Evolutionary conservation across 2,113 vertebrate species (phyloP).

Genomic region (Crotophaga sulcirostris): DNA sequence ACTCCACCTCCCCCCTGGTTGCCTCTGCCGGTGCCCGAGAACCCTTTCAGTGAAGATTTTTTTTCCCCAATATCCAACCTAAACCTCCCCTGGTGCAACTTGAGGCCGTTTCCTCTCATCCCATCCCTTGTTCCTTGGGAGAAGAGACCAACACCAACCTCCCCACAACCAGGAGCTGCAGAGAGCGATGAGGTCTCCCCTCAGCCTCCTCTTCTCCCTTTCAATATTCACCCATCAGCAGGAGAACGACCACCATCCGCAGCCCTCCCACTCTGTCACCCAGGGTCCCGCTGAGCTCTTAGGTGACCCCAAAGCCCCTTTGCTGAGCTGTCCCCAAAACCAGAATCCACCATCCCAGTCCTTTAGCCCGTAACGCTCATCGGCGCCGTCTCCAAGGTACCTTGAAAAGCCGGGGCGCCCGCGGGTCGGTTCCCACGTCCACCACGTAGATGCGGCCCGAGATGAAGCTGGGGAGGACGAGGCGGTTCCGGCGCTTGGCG

Average conservation of each 20-base stretch:
- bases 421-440: slow-evolving; percentile 79
- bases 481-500: slow-evolving; percentile 79
- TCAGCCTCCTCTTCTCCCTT: too few relatives aligned
- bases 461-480: slow-evolving; percentile 87
- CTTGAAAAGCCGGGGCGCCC: slow-evolving; percentile 83
- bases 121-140: too few relatives aligned
- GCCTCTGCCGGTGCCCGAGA: too few relatives aligned
- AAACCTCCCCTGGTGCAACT: too few relatives aligned
- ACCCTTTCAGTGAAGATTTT: too few relatives aligned
- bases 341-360: background rate
- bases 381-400: background rate
- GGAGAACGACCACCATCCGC: background rate
- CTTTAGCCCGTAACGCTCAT: rapidly evolving
- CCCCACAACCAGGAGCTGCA: too few relatives aligned
- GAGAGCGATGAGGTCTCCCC: too few relatives aligned
- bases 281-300: background rate
- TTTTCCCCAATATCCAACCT: too few relatives aligned
- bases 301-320: background rate
- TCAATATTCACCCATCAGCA: background rate
- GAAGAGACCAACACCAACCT: too few relatives aligned
- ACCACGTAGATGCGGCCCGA: slow-evolving; percentile 90
- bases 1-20: too few relatives aligned
- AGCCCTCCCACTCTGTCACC: background rate
- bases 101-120: too few relatives aligned
- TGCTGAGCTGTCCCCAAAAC: background rate